Conservation (phyloP, 1,140 invertebrate species). For the Spodoptera litura region DNA sequence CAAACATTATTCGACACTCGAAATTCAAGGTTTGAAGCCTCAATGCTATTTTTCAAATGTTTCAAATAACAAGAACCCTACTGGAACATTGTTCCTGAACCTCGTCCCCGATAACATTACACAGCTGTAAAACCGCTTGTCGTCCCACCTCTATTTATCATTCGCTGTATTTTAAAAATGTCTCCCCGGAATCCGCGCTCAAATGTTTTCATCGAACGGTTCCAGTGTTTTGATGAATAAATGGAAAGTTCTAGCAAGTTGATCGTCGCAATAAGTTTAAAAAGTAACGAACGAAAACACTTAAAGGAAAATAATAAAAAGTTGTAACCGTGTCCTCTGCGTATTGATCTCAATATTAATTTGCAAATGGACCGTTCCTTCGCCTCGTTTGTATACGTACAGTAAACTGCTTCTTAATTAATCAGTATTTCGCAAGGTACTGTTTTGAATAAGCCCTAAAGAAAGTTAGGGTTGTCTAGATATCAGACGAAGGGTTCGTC, state of each 20-base stretch:
- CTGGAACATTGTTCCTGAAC: too few relatives aligned
- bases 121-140: too few relatives aligned
- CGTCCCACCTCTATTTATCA: too few relatives aligned
- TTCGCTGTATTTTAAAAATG: too few relatives aligned
- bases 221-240: slow-evolving; percentile 3
- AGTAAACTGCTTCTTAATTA: slow-evolving; percentile 26
- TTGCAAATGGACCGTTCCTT: slow-evolving; percentile 27
- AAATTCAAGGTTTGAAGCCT: too few relatives aligned
- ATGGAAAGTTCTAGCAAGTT: slow-evolving; percentile 3
- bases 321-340: background rate
- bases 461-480: slow-evolving; percentile 35
- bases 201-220: background rate
- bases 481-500: slow-evolving; percentile 22
- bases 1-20: too few relatives aligned
- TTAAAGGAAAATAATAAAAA: background rate
- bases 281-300: slow-evolving; percentile 5
- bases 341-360: slow-evolving; percentile 15
- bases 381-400: background rate
- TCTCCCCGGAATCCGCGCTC: too few relatives aligned
- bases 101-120: too few relatives aligned
- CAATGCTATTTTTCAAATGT: too few relatives aligned
- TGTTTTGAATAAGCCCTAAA: slow-evolving; percentile 1
- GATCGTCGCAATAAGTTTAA: slow-evolving; percentile 6
- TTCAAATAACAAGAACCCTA: too few relatives aligned
- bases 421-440: background rate